A percentile compares a stretch with the other conserved stretches of the same genome.
Conservation (phyloP, 2,888 invertebrate species). For the Agapostemon virescens region DNA sequence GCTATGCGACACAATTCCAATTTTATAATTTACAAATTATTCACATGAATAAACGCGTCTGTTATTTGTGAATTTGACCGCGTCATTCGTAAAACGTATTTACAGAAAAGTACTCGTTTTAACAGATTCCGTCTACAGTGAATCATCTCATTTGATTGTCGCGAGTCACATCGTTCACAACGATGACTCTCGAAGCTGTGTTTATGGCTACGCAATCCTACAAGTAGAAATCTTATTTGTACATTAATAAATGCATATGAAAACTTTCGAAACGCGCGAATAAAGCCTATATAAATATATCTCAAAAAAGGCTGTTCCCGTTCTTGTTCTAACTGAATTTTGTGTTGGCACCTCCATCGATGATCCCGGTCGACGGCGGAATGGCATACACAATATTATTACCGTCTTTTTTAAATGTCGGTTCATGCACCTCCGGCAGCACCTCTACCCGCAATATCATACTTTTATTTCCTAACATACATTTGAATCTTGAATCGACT, state of each 20-base stretch:
- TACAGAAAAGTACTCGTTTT: slow-evolving; percentile 31
- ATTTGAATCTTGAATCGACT: slow-evolving; percentile 87
- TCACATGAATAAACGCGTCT: slow-evolving; percentile 32
- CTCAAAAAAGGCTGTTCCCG: slow-evolving; percentile 19
- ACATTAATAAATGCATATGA: slow-evolving; percentile 47
- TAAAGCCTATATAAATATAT: slow-evolving; percentile 20
- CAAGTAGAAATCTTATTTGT: slow-evolving; percentile 41
- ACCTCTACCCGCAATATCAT: slow-evolving; percentile 84
- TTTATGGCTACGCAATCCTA: slow-evolving; percentile 10
- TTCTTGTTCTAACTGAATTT: slow-evolving; percentile 72
- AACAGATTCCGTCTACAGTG: background rate
- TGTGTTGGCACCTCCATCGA: slow-evolving; percentile 78
- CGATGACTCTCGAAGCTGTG: background rate
- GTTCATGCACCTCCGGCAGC: slow-evolving; percentile 81
- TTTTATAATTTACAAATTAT: slow-evolving; percentile 52
- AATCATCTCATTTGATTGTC: slow-evolving; percentile 20
- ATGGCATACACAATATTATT: slow-evolving; percentile 81
- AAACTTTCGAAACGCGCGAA: slow-evolving; percentile 17
- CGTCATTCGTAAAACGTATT: slow-evolving; percentile 30
- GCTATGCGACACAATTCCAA: slow-evolving; percentile 32
- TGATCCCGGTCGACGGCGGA: slow-evolving; percentile 81
- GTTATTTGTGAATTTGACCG: slow-evolving; percentile 2
- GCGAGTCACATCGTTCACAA: slow-evolving; percentile 8
- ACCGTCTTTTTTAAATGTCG: slow-evolving; percentile 82
- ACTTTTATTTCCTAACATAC: slow-evolving; percentile 92